Conservation (phyloP, 2,113 vertebrate genomes). For the Bubo scandiacus region DNA sequence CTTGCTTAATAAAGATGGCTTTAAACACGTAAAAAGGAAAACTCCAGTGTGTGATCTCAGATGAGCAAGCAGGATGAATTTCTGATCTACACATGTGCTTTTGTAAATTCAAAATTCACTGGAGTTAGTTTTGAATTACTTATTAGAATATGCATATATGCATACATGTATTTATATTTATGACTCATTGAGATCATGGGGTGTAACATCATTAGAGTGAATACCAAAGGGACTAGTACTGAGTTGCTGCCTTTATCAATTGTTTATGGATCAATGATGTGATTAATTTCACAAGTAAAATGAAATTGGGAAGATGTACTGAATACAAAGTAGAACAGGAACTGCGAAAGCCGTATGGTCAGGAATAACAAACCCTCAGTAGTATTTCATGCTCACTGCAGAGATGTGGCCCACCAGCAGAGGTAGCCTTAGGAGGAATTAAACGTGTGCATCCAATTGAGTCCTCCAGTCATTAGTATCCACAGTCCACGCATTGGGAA, state of each 20-base stretch:
- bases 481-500: not conserved
- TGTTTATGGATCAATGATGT: not conserved
- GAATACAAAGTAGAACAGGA: not conserved
- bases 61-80: not conserved
- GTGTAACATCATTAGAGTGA: not conserved
- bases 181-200: not conserved
- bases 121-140: not conserved
- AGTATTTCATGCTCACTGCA: not conserved
- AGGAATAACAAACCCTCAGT: not conserved
- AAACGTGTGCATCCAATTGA: not conserved
- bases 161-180: not conserved
- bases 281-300: not conserved
- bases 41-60: conserved; percentile 38
- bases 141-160: not conserved
- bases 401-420: not conserved
- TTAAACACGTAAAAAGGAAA: conserved; percentile 60
- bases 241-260: not conserved
- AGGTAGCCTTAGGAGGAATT: not conserved
- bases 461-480: not conserved
- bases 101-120: not conserved
- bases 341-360: not conserved
- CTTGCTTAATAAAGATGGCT: conserved; percentile 55
- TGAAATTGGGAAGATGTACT: not conserved
- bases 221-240: not conserved
- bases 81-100: not conserved